phyloP scores from a whole-genome alignment of 1,140 invertebrate species.

The Pachypeltis micranthus region DNA sequence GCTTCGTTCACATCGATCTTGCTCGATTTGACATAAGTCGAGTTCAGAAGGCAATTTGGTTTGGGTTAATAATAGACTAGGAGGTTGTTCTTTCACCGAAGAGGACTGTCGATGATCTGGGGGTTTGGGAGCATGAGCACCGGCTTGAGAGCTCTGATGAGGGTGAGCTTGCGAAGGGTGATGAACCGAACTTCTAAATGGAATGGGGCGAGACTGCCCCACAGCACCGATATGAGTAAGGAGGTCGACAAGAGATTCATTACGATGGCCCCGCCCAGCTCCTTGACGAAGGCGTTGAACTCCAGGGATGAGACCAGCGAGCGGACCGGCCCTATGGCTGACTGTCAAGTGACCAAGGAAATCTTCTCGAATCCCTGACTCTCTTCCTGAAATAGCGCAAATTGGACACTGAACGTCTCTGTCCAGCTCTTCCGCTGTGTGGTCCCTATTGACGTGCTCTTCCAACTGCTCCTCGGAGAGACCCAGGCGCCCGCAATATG shows the following conservation, averaged over 20 bases:
- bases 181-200: neutral
- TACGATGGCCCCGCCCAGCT: neutral
- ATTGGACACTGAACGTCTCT: constrained; percentile 1
- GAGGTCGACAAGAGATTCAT: neutral
- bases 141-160: neutral
- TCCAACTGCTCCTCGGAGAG: constrained; percentile 80
- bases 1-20: neutral
- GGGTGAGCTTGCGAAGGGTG: neutral
- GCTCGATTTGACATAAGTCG: neutral
- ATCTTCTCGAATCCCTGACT: neutral
- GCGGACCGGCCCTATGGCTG: neutral
- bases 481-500: constrained; percentile 87
- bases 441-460: constrained; percentile 80
- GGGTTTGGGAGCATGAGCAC: neutral
- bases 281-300: neutral
- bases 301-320: neutral
- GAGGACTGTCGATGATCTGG: neutral
- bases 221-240: neutral
- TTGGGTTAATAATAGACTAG: neutral
- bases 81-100: neutral
- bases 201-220: neutral
- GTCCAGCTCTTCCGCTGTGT: constrained; percentile 40
- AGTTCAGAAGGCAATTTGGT: neutral
- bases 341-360: constrained; percentile 5
- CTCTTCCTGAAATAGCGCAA: neutral